Conservation (phyloP, 2,113 vertebrate species). For the Gasterosteus aculeatus region DNA sequence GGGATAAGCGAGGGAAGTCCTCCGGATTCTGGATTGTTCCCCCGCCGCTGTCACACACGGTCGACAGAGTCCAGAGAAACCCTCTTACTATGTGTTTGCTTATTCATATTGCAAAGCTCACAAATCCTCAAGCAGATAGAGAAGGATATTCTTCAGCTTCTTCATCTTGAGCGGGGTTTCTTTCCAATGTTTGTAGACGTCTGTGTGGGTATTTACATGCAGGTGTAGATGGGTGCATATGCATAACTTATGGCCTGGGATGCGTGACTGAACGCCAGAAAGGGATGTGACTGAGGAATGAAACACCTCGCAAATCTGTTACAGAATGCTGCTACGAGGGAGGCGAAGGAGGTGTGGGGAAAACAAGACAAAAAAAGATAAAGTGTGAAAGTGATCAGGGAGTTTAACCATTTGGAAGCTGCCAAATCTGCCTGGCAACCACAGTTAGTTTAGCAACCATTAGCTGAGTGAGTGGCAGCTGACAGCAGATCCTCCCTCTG, state of each 20-base stretch:
- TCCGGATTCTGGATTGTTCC: slow-evolving; percentile 35
- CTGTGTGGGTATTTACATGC: slow-evolving; percentile 12
- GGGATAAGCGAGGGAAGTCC: slow-evolving; percentile 47
- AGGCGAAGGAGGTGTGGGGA: slow-evolving; percentile 35
- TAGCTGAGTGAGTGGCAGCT: slow-evolving; percentile 38
- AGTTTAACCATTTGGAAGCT: slow-evolving; percentile 24
- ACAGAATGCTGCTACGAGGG: slow-evolving; percentile 26
- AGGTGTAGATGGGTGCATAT: slow-evolving; percentile 4
- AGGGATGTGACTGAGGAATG: slow-evolving; percentile 49
- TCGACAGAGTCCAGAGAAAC: slow-evolving; percentile 71
- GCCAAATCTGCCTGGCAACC: slow-evolving; percentile 73
- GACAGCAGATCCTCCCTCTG: slow-evolving; percentile 21
- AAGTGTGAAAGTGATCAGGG: slow-evolving; percentile 56
- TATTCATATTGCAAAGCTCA: slow-evolving; percentile 62
- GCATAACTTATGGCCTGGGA: slow-evolving; percentile 15
- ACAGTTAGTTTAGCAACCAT: slow-evolving; percentile 43
- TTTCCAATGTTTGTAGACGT: neutral
- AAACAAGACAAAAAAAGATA: slow-evolving; percentile 47
- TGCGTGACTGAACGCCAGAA: slow-evolving; percentile 19
- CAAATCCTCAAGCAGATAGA: slow-evolving; percentile 2
- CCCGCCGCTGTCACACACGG: slow-evolving; percentile 38
- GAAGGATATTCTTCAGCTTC: slow-evolving; percentile 1
- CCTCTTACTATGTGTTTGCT: slow-evolving; percentile 68
- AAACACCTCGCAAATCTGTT: slow-evolving; percentile 66
- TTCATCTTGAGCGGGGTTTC: neutral